Evolutionary conservation across 2,888 invertebrate species (phyloP).

Genomic region (Podabrus alpinus): DNA sequence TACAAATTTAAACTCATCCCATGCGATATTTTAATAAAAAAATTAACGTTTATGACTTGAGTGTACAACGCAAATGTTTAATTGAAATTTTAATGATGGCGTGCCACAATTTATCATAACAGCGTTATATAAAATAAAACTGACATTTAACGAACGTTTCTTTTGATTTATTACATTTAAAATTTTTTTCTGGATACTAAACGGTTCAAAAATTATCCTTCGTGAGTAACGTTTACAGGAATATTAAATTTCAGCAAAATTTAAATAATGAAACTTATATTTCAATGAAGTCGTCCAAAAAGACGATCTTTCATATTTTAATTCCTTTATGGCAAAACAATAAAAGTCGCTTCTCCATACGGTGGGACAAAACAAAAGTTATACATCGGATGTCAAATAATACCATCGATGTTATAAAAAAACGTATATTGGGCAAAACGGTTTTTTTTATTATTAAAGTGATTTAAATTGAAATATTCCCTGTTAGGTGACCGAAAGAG

Average conservation of each 20-base stretch:
- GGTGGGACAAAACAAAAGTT: too few relatives aligned
- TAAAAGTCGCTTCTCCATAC: background rate
- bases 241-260: background rate
- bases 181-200: background rate
- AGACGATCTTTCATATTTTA: background rate
- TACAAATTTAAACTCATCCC: background rate
- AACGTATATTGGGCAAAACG: too few relatives aligned
- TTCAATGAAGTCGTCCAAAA: background rate
- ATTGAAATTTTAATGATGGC: background rate
- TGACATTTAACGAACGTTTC: background rate
- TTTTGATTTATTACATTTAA: constrained; percentile 3
- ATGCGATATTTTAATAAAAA: background rate
- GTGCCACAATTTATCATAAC: background rate
- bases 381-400: too few relatives aligned
- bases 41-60: background rate
- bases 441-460: background rate
- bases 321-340: background rate
- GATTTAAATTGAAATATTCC: too few relatives aligned
- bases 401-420: too few relatives aligned
- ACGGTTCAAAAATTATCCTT: background rate
- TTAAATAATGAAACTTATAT: background rate
- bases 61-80: background rate
- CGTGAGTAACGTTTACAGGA: background rate
- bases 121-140: background rate
- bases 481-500: background rate